Evolutionary conservation across 2,888 invertebrate genomes (phyloP), one percentile per base, ranked within the genome.

Genomic region (Subacronicta megacephala): DNA sequence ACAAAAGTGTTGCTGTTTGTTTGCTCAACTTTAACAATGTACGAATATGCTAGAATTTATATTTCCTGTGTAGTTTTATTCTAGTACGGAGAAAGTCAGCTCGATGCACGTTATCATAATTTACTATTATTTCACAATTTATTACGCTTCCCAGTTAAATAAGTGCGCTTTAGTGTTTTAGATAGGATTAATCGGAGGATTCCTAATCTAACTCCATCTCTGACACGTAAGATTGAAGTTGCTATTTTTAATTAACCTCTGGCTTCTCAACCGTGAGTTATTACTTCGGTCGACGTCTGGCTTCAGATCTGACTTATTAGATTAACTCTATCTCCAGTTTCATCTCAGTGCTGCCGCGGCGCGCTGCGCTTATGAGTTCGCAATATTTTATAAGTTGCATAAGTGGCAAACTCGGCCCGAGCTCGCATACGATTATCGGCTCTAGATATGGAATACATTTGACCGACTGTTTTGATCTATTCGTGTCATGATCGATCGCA

Each of bases 171-270:
- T 67, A 72, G 61, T 61, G 73, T 80, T 73, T 71, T 68, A 81
- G 72, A 82, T 53, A 72, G 77, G 82, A 86, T 85, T 87, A 88
- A 84, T 85, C 79, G 80, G 84, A 84, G 75, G 83, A 81, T 80
- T 83, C 82, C 79, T 84, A 88, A 91, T 90, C 89, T 85, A 84
- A 84, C 83, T 85, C 80, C 74, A 89, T 90, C 88, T 90, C 86
- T 85, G 88, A 89, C 89, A 88, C 83, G 80, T 84, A 78, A 85
- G 85, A 90, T 89, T 90, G 89, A 89, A 92, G 92, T 90, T 90
- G 91, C 92, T 90, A 91, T 93, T 94, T 94, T 94, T 93, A 94
- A 93, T 94, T 94, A 94, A 94, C 93, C 94, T 91, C 90, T 91
- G 90, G 85, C 90, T 87, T 87, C 89, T 88, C 88, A 86, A 88